Evolutionary conservation across 2,888 invertebrate species (phyloP), one percentile per base, ranked within the genome.

Genomic region (Leucophenga maculata): DNA sequence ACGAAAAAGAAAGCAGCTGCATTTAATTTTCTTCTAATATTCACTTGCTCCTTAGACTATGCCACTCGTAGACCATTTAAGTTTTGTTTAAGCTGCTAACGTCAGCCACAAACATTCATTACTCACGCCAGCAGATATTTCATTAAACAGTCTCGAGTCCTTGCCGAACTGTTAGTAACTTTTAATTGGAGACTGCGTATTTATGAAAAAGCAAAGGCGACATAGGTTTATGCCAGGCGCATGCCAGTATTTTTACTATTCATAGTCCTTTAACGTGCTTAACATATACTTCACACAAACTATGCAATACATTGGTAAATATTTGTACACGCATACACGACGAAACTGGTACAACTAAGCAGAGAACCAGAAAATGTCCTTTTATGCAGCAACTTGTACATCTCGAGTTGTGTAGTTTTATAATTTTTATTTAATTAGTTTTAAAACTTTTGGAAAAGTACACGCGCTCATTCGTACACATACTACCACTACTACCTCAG

Each of bases 351-450:
- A 26, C 11, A 65, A 22, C 65, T n/a, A 67, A 60, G 64, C 70
- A 68, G 71, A 62, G 71, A 77, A 60, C 66, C 70, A 68, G 72
- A 62, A 72, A 77, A 76, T 78, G 74, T 82, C 75, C 82, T 77
- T 80, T 72, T 65, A 71, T 46, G 48, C 62, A 52, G 18, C 73
- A 81, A 79, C 75, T 81, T 74, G 74, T 66, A 65, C 83, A n/a
- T n/a, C n/a, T 82, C 75, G 77, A 77, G 84, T 81, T 78, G 73
- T 77, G 74, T 75, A 84, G 81, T 80, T 84, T 84, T 82, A 78
- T 84, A 84, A 81, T 81, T 82, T 84, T 84, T 82, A 82, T 82
- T 82, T 82, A 82, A 82, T 84, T 82, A 82, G 81, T 82, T 82
- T 82, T 75, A 76, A 82, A 82, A 84, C 82, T 82, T 79, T 79